Percentiles rank a stretch among this genome's conserved stretches.
Conservation (phyloP, 2,888 invertebrate species). For the Diaperis boleti region DNA sequence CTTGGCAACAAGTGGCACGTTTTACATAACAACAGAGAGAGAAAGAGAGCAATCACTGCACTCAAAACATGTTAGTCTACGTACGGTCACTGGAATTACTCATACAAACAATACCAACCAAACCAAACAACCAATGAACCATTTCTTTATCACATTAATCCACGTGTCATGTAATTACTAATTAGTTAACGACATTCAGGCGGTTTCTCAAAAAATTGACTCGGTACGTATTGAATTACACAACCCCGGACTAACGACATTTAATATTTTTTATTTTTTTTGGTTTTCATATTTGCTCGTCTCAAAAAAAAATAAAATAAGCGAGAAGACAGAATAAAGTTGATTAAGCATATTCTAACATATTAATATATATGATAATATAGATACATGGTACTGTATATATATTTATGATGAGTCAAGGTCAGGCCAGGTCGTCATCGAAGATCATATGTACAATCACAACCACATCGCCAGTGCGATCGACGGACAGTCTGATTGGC, state of each 20-base stretch:
- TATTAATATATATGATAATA: conserved; percentile 62
- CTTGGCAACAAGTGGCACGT: conserved; percentile 54
- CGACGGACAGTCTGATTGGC: conserved; percentile 61
- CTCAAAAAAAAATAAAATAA: conserved; percentile 56
- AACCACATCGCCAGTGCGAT: conserved; percentile 61
- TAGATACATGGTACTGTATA: conserved; percentile 65
- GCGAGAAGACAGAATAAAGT: conserved; percentile 63
- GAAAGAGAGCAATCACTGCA: conserved; percentile 50
- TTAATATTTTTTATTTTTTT: conserved; percentile 62
- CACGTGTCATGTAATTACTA: conserved; percentile 59
- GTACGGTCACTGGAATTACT: conserved; percentile 59
- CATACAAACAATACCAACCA: conserved; percentile 56
- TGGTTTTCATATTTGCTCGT: conserved; percentile 62
- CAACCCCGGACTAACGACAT: conserved; percentile 65
- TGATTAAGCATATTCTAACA: conserved; percentile 64
- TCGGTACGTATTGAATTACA: conserved; percentile 62
- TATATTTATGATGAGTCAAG: conserved; percentile 63
- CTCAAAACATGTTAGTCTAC: conserved; percentile 54
- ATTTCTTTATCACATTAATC: conserved; percentile 60
- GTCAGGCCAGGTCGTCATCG: conserved; percentile 67
- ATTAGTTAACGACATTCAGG: conserved; percentile 40
- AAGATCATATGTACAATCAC: conserved; percentile 66
- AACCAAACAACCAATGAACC: conserved; percentile 57
- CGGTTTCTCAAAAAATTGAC: conserved; percentile 48
- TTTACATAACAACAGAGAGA: conserved; percentile 52